A percentile compares a stretch with the other conserved stretches of the same genome.
phyloP scores from a whole-genome alignment of 2,888 invertebrate species.

The Tinea pellionella region DNA sequence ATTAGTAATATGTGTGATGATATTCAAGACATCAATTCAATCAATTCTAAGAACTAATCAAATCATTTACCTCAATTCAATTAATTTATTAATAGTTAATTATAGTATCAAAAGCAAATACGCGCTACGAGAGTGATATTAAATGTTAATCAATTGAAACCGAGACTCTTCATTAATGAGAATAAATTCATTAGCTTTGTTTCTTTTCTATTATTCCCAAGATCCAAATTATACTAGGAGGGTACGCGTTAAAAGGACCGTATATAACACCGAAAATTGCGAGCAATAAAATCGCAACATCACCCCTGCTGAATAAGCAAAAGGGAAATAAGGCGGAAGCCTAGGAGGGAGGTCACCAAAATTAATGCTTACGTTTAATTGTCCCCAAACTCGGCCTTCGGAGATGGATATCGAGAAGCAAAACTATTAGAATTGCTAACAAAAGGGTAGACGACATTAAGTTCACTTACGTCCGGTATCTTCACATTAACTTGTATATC shows the following conservation, averaged over 20 bases:
- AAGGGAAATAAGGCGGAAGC: constrained; percentile 56
- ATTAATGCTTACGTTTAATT: constrained; percentile 67
- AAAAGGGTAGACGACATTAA: constrained; percentile 10
- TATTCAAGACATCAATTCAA: background rate
- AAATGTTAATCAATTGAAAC: constrained; percentile 1
- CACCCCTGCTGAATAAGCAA: constrained; percentile 58
- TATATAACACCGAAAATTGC: constrained; percentile 58
- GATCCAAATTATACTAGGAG: constrained; percentile 50
- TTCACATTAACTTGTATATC: background rate
- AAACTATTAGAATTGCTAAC: constrained; percentile 11
- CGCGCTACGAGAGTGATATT: background rate
- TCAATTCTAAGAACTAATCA: background rate
- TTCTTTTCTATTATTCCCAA: constrained; percentile 48
- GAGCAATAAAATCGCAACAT: constrained; percentile 58
- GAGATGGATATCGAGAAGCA: constrained; percentile 32
- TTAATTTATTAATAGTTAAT: background rate
- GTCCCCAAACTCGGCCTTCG: constrained; percentile 47
- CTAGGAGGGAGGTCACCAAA: constrained; percentile 41
- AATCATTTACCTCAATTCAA: background rate
- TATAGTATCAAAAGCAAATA: background rate
- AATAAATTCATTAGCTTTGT: constrained; percentile 42
- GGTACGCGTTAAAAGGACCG: constrained; percentile 52
- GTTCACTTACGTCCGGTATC: background rate
- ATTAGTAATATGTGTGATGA: too few relatives aligned
- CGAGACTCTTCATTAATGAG: constrained; percentile 25